Evolutionary conservation across 35 echinoderm and acorn worm species (phyloP), one percentile per base, ranked within the genome.

Genomic region (Amphiura filiformis): DNA sequence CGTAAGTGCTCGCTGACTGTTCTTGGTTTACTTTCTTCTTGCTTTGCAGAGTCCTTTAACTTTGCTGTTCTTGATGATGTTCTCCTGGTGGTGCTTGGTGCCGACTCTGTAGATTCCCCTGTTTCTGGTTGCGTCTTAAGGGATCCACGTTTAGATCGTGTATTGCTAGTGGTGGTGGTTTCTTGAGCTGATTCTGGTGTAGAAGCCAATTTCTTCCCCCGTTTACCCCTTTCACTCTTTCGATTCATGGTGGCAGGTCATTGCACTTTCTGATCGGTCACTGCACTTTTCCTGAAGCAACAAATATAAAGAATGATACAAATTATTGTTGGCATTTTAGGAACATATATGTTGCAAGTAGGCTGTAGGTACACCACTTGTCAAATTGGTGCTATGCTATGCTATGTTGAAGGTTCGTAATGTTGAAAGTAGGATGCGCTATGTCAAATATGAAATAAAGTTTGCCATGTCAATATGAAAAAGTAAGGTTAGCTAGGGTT

Each of bases 201-300:
- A 1, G 65, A 20, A 75, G 56, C 83, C 20, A 76, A 41, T 61
- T 92, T 79, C 38, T 92, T 92, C 18, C 84, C 56, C 37, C 84
- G 34, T 32, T 85, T 87, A n/a, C 26, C 57, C 56, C 90, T 52
- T 37, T 92, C 84, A 42, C 42, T 86, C 84, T 92, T 92, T 3
- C 90, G 84, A 70, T 92, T 92, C 90, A 92, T 92, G 65, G 11
- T 41, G 47, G 56, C 65, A 31, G 28, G 31, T 83, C 44, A 36
- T 37, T 32, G 32, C 56, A 33, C 15, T 65, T n/a, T 36, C n/a
- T n/a, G n/a, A n/a, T n/a, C 81, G 40, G 81, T 49, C 34, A 83
- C 22, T 49, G 30, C 40, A 32, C n/a, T n/a, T n/a, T n/a, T n/a
- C n/a, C n/a, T n/a, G n/a, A n/a, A n/a, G n/a, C n/a, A n/a, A n/a